A percentile compares a stretch with the other conserved stretches of the same genome.
phyloP scores from a whole-genome alignment of 2,888 invertebrate species.

The Hemaris fuciformis region DNA sequence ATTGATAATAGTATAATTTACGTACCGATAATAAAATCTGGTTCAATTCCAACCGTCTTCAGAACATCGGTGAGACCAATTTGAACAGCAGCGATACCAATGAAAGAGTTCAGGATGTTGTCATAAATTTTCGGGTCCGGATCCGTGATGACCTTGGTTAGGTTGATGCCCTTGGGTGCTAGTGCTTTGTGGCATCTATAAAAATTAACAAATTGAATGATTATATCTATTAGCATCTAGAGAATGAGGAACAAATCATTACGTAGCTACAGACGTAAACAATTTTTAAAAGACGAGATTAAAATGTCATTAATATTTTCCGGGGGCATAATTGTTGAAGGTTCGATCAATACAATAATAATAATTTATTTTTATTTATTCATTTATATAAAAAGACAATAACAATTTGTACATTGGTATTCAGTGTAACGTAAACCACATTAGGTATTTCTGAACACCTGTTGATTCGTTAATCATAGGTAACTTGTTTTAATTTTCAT shows the following conservation, averaged over 20 bases:
- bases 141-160: slow-evolving; percentile 83
- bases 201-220: not conserved
- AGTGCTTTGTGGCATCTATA: slow-evolving; percentile 82
- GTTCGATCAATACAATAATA: no score
- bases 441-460: no score
- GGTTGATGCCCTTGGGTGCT: slow-evolving; percentile 83
- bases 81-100: slow-evolving; percentile 88
- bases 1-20: not conserved
- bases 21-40: slow-evolving; percentile 75
- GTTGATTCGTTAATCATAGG: no score
- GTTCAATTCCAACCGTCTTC: slow-evolving; percentile 71
- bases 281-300: not conserved
- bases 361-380: no score
- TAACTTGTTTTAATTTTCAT: no score
- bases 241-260: no score
- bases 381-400: no score
- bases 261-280: no score
- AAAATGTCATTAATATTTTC: no score
- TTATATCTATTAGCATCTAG: not conserved
- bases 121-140: slow-evolving; percentile 84
- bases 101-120: slow-evolving; percentile 86
- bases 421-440: no score
- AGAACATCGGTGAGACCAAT: slow-evolving; percentile 78
- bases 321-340: no score
- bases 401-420: no score